Percentiles rank a stretch among this genome's conserved stretches.
Evolutionary conservation across 1,140 invertebrate species (phyloP).

Genomic region (Chelonus insularis): DNA sequence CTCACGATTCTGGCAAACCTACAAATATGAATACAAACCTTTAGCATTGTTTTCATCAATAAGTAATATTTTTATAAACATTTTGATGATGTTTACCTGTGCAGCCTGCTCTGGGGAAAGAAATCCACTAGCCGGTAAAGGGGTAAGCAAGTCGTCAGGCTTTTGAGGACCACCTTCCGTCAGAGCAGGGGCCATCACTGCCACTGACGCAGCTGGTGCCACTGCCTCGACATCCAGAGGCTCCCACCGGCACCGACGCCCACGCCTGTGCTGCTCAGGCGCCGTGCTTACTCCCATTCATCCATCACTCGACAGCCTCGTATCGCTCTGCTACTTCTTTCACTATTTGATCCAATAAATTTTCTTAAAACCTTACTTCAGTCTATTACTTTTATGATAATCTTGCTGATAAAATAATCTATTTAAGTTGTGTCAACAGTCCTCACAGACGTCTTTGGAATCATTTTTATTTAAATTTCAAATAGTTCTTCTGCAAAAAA

Average conservation of each 20-base stretch:
- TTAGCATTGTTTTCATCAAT: no score
- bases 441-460: not conserved
- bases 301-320: constrained; percentile 53
- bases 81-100: constrained; percentile 45
- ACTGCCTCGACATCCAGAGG: constrained; percentile 60
- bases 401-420: no score
- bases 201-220: constrained; percentile 64
- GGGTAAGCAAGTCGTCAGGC: constrained; percentile 58
- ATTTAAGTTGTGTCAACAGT: constrained; percentile 8
- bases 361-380: not conserved
- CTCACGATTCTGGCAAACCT: constrained; percentile 52
- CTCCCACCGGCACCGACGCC: constrained; percentile 47
- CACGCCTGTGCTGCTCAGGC: constrained; percentile 54
- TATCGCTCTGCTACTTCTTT: not conserved
- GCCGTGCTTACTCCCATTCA: constrained; percentile 66
- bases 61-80: no score
- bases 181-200: constrained; percentile 75
- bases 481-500: not conserved
- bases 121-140: constrained; percentile 55
- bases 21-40: no score
- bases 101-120: constrained; percentile 54
- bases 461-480: constrained; percentile 7
- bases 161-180: constrained; percentile 70
- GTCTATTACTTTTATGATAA: not conserved
- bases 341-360: not conserved